Evolutionary conservation across 2,888 invertebrate genomes (phyloP).

Genomic region (Leptinotarsa tumamoca): DNA sequence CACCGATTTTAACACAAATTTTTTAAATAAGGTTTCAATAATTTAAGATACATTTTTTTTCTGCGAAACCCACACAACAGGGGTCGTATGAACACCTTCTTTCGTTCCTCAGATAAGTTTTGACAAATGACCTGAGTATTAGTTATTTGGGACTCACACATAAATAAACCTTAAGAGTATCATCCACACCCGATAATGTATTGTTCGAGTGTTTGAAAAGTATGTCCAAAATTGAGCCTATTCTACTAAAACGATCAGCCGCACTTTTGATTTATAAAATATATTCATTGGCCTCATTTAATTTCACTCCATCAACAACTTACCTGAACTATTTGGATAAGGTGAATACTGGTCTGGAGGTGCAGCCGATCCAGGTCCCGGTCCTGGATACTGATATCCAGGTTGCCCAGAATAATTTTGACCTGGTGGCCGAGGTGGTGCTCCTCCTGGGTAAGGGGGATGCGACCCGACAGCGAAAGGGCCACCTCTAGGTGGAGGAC

Average conservation of each 20-base stretch:
- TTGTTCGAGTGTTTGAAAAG: not conserved
- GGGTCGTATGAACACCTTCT: too few relatives aligned
- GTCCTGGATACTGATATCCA: constrained; percentile 73
- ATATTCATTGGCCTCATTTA: not conserved
- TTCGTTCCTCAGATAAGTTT: too few relatives aligned
- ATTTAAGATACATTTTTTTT: too few relatives aligned
- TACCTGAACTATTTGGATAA: constrained; percentile 65
- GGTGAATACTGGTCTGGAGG: constrained; percentile 72
- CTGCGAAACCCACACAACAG: too few relatives aligned
- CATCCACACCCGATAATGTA: not conserved
- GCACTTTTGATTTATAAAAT: not conserved
- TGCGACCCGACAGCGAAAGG: constrained; percentile 65
- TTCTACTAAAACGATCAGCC: constrained; percentile 1
- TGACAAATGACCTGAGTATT: too few relatives aligned
- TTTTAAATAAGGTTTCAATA: too few relatives aligned
- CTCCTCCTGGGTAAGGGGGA: constrained; percentile 65
- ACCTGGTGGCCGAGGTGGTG: constrained; percentile 64
- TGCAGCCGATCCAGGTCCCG: constrained; percentile 55
- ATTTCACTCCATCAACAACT: constrained; percentile 19
- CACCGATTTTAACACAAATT: too few relatives aligned
- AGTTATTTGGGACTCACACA: too few relatives aligned
- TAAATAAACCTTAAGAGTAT: not conserved
- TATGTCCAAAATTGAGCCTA: constrained; percentile 19
- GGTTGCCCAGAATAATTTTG: constrained; percentile 69
- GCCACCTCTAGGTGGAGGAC: constrained; percentile 63